Percentiles rank a stretch among this genome's conserved stretches.
Evolutionary conservation across 1,140 invertebrate species (phyloP).

Genomic region (Geopemphigus sp.): DNA sequence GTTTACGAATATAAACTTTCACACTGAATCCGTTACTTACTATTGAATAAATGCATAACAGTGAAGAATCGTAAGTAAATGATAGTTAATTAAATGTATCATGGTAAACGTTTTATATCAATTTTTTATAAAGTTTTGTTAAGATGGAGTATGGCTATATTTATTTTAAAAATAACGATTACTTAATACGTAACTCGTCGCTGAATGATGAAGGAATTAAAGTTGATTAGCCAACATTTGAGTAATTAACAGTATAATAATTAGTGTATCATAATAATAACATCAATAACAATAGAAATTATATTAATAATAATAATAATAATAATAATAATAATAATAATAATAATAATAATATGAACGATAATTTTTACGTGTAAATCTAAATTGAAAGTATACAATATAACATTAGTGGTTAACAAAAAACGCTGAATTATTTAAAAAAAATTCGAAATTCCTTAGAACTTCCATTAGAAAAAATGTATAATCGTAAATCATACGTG

Average conservation of each 20-base stretch:
- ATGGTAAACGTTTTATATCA: too few relatives aligned
- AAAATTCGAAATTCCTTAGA: not conserved
- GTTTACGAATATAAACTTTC: too few relatives aligned
- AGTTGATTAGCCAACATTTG: not conserved
- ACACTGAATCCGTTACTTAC: too few relatives aligned
- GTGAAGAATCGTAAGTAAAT: too few relatives aligned
- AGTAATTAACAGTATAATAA: not conserved
- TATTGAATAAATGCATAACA: too few relatives aligned
- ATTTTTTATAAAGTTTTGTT: too few relatives aligned
- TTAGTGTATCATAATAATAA: not conserved
- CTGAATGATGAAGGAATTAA: not conserved
- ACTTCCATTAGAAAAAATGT: not conserved
- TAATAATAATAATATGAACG: not conserved
- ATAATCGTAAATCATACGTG: not conserved
- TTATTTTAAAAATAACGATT: not conserved
- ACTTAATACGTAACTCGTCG: slow-evolving; percentile 1
- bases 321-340: not conserved
- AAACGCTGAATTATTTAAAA: too few relatives aligned
- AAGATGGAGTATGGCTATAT: too few relatives aligned
- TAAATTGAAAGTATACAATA: not conserved
- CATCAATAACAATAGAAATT: not conserved
- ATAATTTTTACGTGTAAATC: not conserved
- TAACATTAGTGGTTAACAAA: not conserved
- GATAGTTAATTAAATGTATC: too few relatives aligned
- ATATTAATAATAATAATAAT: not conserved